phyloP scores from a whole-genome alignment of 2,888 invertebrate genomes.

The Bugula neritina region DNA sequence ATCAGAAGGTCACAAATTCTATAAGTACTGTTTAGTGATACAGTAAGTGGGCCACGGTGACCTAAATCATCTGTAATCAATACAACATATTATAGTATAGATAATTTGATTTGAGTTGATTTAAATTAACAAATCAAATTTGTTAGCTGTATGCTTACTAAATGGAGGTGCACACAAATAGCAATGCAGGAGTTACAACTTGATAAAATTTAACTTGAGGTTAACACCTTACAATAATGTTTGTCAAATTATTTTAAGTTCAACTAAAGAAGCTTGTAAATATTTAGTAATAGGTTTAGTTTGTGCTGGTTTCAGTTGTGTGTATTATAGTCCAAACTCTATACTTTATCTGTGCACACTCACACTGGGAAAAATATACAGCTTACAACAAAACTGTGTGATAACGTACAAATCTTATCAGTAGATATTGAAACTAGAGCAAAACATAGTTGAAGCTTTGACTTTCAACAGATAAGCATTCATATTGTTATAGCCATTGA shows the following conservation, averaged over 20 bases:
- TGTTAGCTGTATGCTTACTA: neutral
- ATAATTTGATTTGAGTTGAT: neutral
- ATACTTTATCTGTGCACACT: too few relatives aligned
- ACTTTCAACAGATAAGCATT: neutral
- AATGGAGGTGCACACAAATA: too few relatives aligned
- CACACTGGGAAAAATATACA: too few relatives aligned
- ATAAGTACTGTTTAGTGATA: neutral
- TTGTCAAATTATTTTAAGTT: too few relatives aligned
- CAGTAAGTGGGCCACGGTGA: slow-evolving; percentile 18
- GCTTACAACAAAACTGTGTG: neutral
- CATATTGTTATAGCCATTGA: too few relatives aligned
- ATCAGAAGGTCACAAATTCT: neutral
- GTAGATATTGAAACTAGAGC: neutral
- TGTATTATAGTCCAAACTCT: too few relatives aligned
- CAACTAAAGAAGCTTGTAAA: too few relatives aligned
- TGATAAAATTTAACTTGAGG: too few relatives aligned
- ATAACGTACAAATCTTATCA: neutral
- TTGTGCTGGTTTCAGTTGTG: too few relatives aligned
- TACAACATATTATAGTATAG: neutral
- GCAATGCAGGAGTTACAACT: too few relatives aligned
- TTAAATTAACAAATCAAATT: neutral
- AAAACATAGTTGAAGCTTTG: neutral
- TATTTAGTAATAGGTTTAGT: too few relatives aligned
- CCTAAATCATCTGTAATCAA: slow-evolving; percentile 12
- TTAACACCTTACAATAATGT: too few relatives aligned